Evolutionary conservation across 2,113 vertebrate species (phyloP).

Genomic region (Cynopterus brachyotis): DNA sequence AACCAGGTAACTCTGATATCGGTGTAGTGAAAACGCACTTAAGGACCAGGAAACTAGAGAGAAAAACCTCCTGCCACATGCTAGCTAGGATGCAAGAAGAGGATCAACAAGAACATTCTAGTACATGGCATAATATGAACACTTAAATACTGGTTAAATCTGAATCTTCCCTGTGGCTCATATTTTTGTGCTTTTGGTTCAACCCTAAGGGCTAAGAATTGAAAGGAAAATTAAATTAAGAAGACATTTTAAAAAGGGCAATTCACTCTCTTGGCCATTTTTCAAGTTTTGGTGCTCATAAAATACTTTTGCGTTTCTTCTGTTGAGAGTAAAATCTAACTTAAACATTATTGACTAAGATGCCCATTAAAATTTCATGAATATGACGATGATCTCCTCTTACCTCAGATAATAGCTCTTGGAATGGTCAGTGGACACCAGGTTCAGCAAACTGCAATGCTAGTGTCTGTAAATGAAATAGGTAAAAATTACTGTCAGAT

Average conservation of each 20-base stretch:
- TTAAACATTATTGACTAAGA: not conserved
- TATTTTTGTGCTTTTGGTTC: not conserved
- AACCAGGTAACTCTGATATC: not conserved
- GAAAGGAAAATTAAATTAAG: not conserved
- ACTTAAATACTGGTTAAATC: not conserved
- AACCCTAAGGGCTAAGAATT: not conserved
- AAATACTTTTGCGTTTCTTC: not conserved
- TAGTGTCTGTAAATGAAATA: conserved; percentile 39
- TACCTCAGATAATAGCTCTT: conserved; percentile 48
- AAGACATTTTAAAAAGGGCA: not conserved
- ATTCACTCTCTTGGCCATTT: not conserved
- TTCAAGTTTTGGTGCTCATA: not conserved
- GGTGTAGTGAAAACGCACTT: not conserved
- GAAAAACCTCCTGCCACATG: not conserved
- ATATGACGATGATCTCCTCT: not conserved
- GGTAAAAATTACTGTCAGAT: not conserved
- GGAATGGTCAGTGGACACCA: not conserved
- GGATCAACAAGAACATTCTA: not conserved
- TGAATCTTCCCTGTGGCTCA: not conserved
- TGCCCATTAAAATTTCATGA: not conserved
- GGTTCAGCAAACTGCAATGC: not conserved
- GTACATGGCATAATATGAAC: not conserved
- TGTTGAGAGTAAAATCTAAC: not conserved
- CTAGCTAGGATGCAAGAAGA: not conserved
- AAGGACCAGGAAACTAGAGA: not conserved